phyloP scores from a whole-genome alignment of 2,888 invertebrate genomes.

The Apodemia mormo region DNA sequence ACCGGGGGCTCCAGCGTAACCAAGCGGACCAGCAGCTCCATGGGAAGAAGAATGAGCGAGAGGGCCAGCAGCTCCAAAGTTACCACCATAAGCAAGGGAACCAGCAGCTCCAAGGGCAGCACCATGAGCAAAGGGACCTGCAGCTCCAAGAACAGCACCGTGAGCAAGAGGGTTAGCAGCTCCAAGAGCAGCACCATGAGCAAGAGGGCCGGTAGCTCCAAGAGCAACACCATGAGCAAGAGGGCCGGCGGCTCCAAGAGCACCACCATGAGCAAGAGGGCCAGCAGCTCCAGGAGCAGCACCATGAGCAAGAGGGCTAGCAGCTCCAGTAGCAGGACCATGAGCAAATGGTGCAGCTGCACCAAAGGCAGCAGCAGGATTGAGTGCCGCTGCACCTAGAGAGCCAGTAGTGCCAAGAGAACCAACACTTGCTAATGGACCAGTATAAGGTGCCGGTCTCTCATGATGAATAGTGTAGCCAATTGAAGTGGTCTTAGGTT shows the following conservation, averaged over 20 bases:
- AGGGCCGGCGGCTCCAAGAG: background rate
- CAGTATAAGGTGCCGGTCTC: background rate
- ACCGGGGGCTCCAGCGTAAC: constrained; percentile 41
- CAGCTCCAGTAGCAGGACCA: background rate
- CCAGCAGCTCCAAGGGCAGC: constrained; percentile 25
- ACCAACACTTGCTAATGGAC: background rate
- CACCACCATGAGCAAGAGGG: background rate
- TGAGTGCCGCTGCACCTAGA: background rate
- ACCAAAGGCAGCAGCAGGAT: background rate
- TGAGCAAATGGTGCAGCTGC: background rate
- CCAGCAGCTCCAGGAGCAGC: background rate
- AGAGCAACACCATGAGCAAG: background rate
- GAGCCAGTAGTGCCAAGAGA: background rate
- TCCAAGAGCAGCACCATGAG: background rate
- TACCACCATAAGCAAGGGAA: constrained; percentile 40
- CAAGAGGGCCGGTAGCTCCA: background rate
- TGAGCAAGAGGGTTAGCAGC: background rate
- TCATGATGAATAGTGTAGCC: constrained; percentile 3
- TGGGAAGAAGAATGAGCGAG: constrained; percentile 40
- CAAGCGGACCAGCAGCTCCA: constrained; percentile 41
- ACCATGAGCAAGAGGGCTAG: background rate
- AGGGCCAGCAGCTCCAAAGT: constrained; percentile 34
- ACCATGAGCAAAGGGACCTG: constrained; percentile 15
- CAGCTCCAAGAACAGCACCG: background rate
- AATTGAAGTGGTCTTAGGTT: constrained; percentile 35